These are phyloP conservation scores for Lindbergichthys nudifrons DNA, from an alignment of 2,797 vertebrate species.

Conservation along the genomic window DNA sequence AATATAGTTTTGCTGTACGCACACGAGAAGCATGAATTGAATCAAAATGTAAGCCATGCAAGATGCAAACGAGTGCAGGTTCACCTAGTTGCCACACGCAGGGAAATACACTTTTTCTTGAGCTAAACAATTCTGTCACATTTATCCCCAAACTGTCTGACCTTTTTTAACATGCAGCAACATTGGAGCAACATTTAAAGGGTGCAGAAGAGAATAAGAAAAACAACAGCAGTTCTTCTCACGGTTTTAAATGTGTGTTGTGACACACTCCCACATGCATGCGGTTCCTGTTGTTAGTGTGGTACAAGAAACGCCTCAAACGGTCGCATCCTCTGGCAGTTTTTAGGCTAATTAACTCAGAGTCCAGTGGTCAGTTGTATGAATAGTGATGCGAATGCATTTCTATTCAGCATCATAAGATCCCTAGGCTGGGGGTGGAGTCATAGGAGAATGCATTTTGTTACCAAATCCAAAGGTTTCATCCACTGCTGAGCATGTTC, in stretches of 20 bases:
- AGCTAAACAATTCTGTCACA: neutral
- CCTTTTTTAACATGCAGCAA: slow-evolving; percentile 5
- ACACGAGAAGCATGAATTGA: no score
- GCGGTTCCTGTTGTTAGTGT: slow-evolving; percentile 3
- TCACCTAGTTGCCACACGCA: neutral
- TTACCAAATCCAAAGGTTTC: neutral
- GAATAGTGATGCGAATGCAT: slow-evolving; percentile 14
- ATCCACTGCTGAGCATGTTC: slow-evolving; percentile 13
- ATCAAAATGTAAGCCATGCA: neutral
- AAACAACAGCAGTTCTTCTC: slow-evolving; percentile 4
- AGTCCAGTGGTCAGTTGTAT: slow-evolving; percentile 26
- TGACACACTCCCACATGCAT: neutral
- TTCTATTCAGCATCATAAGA: slow-evolving; percentile 10
- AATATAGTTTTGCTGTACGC: no score
- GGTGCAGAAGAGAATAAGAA: slow-evolving; percentile 1
- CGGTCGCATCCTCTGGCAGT: slow-evolving; percentile 27
- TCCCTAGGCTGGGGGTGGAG: slow-evolving; percentile 13
- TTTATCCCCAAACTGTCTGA: neutral
- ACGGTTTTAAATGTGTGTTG: neutral
- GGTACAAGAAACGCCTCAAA: slow-evolving; percentile 11
- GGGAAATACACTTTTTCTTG: neutral
- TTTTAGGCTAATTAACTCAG: slow-evolving; percentile 43
- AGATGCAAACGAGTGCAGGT: neutral
- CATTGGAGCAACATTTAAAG: neutral
- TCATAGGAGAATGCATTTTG: slow-evolving; percentile 11